Evolutionary conservation across 2,797 vertebrate genomes (phyloP).

Genomic region (Hippocampus kuda): DNA sequence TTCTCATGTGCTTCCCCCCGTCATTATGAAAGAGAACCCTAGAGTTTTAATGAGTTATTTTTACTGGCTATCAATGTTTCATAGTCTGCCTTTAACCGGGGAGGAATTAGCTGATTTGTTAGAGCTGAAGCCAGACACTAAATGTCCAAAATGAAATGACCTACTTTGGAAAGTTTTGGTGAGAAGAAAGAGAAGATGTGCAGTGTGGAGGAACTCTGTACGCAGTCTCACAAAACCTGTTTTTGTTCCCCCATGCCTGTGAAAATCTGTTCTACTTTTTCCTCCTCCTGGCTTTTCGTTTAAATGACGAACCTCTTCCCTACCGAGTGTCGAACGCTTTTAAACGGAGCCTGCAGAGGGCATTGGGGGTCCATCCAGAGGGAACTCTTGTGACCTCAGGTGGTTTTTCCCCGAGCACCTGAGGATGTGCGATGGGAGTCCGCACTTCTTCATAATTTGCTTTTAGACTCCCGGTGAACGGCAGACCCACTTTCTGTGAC

Average conservation of each 20-base stretch:
- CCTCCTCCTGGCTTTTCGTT: conserved; percentile 29
- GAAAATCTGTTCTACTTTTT: conserved; percentile 21
- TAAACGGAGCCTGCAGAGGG: conserved; percentile 52
- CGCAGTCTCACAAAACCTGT: conserved; percentile 14
- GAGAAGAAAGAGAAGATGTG: conserved; percentile 10
- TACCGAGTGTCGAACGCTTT: conserved; percentile 45
- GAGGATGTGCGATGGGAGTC: conserved; percentile 22
- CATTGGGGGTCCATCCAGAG: conserved; percentile 32
- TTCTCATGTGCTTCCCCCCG: neutral
- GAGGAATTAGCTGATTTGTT: conserved; percentile 32
- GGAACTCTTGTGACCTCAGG: conserved; percentile 48
- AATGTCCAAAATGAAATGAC: conserved; percentile 42
- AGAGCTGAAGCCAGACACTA: conserved; percentile 25
- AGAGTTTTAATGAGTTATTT: conserved; percentile 40
- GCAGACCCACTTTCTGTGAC: conserved; percentile 44
- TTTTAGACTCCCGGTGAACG: conserved; percentile 41
- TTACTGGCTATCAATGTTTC: conserved; percentile 45
- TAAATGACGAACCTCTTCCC: conserved; percentile 25
- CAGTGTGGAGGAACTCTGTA: conserved; percentile 1
- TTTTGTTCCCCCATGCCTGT: conserved; percentile 12
- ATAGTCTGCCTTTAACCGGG: conserved; percentile 31
- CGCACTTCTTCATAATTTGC: conserved; percentile 23
- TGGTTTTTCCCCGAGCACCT: conserved; percentile 52
- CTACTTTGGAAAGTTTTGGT: conserved; percentile 26
- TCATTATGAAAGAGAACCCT: neutral